Conservation (phyloP, 2,797 vertebrate species). For the Mormyrus hasselquistii region DNA sequence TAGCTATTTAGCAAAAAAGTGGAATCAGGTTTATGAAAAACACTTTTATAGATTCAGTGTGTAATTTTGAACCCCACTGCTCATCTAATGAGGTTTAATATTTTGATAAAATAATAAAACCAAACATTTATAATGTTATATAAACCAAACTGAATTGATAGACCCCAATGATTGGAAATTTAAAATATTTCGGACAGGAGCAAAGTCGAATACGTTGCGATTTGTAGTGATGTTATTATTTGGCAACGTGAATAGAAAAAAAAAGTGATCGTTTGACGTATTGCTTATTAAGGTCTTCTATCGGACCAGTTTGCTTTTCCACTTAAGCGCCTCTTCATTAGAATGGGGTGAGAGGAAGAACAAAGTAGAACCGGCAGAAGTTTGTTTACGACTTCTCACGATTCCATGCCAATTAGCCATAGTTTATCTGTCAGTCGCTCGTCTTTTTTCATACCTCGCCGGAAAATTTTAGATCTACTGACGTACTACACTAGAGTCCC, state of each 20-base stretch:
- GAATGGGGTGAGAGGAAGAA: slow-evolving; percentile 47
- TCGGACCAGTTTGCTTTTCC: slow-evolving; percentile 49
- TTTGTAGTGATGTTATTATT: slow-evolving; percentile 28
- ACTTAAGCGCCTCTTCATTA: slow-evolving; percentile 56
- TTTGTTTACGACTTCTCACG: slow-evolving; percentile 75
- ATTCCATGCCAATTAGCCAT: slow-evolving; percentile 66
- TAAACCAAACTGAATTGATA: neutral
- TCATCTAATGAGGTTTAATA: neutral
- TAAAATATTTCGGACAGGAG: neutral
- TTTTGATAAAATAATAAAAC: neutral
- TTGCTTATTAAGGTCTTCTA: slow-evolving; percentile 34
- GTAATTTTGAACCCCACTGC: neutral
- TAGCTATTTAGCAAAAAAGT: neutral
- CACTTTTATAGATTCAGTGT: neutral
- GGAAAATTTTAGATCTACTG: slow-evolving; percentile 31
- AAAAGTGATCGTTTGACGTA: slow-evolving; percentile 46
- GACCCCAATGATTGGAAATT: neutral
- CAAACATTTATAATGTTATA: neutral
- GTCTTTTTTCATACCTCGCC: slow-evolving; percentile 59
- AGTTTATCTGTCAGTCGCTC: slow-evolving; percentile 61
- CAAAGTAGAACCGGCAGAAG: slow-evolving; percentile 65
- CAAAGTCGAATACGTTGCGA: slow-evolving; percentile 11
- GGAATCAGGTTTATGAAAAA: neutral
- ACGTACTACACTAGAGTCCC: neutral
- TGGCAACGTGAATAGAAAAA: slow-evolving; percentile 40